Conservation (phyloP, 30 jellyfish, hydroid and myxozoan genomes). For the Cassiopea andromeda region DNA sequence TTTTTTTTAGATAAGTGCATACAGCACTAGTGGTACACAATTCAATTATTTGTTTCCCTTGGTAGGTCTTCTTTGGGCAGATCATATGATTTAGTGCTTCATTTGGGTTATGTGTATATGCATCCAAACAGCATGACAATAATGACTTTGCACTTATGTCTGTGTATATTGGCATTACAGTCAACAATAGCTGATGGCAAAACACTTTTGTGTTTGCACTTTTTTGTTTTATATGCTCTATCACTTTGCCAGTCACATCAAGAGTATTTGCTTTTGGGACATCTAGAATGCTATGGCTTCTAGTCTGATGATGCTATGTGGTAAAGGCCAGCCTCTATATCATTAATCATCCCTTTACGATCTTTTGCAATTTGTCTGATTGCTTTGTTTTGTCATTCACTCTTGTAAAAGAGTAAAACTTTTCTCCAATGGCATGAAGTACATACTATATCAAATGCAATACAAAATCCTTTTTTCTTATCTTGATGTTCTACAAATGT, state of each 20-base stretch:
- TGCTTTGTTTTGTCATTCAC: conserved; percentile 6
- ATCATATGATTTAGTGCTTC: conserved; percentile 41
- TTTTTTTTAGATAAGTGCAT: conserved; percentile 8
- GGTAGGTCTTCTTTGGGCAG: conserved; percentile 24
- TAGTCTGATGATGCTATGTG: too few relatives aligned
- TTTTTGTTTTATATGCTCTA: conserved; percentile 38
- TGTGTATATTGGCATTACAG: neutral
- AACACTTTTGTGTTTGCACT: conserved; percentile 40
- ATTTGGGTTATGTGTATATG: neutral
- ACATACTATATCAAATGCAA: too few relatives aligned
- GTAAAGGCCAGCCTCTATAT: too few relatives aligned
- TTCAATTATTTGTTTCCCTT: conserved; percentile 1
- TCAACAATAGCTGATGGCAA: too few relatives aligned
- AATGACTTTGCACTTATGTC: conserved; percentile 60
- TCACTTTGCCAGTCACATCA: neutral
- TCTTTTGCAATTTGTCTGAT: conserved; percentile 63
- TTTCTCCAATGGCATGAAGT: neutral
- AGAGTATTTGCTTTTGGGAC: too few relatives aligned
- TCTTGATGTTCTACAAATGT: neutral
- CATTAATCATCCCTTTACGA: neutral
- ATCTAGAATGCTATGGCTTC: too few relatives aligned
- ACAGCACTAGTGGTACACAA: too few relatives aligned
- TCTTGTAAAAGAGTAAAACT: neutral
- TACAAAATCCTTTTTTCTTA: too few relatives aligned
- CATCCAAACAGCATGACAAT: conserved; percentile 23